Evolutionary conservation across 2,113 vertebrate species (phyloP).

Genomic region (Trinectes maculatus): DNA sequence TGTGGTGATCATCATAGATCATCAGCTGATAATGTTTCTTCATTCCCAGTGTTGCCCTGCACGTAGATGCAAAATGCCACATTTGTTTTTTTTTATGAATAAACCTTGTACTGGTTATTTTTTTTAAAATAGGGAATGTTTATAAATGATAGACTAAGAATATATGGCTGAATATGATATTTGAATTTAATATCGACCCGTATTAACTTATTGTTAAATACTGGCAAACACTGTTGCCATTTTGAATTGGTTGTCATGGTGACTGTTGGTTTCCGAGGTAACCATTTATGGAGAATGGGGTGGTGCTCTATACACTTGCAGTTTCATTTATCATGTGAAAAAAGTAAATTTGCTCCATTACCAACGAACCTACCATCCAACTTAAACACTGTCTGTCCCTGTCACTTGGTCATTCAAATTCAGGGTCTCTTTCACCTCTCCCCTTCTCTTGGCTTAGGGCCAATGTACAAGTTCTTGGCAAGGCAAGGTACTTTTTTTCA

Average conservation of each 20-base stretch:
- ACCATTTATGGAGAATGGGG: not conserved
- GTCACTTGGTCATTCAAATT: too few relatives aligned
- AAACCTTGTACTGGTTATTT: too few relatives aligned
- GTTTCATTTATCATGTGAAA: not conserved
- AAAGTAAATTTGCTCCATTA: not conserved
- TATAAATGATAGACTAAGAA: not conserved
- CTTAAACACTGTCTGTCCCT: not conserved
- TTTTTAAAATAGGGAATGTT: too few relatives aligned
- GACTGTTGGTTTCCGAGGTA: not conserved
- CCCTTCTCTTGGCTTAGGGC: too few relatives aligned
- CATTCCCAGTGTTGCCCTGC: too few relatives aligned
- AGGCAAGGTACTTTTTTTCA: conserved; percentile 42
- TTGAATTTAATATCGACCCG: too few relatives aligned
- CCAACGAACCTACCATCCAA: not conserved
- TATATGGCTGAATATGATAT: not conserved
- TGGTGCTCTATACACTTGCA: too few relatives aligned
- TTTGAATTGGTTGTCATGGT: not conserved
- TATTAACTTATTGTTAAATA: not conserved
- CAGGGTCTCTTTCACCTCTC: conserved; percentile 23
- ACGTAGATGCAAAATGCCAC: too few relatives aligned
- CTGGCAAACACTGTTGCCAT: not conserved
- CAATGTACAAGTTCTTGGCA: conserved; percentile 29
- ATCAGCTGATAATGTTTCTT: too few relatives aligned
- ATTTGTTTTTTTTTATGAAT: too few relatives aligned
- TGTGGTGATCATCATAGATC: too few relatives aligned